phyloP scores from a whole-genome alignment of 2,888 invertebrate species.

The Volucella bombylans region DNA sequence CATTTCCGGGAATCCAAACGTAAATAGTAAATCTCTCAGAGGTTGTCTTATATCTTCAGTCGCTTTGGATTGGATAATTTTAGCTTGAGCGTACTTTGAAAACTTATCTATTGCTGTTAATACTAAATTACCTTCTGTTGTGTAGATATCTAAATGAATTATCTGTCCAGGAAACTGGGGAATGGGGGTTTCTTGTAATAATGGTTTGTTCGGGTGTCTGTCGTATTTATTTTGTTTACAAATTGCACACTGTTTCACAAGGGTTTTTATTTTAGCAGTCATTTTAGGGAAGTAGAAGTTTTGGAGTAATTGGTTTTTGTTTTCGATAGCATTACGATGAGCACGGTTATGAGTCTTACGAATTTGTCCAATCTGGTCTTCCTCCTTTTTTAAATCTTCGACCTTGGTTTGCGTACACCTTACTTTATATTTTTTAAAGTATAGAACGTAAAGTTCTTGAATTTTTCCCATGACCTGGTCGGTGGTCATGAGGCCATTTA shows the following conservation, averaged over 20 bases:
- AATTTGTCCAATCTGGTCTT: no score
- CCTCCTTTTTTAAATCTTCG: no score
- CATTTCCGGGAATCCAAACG: constrained; percentile 55
- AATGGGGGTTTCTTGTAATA: constrained; percentile 36
- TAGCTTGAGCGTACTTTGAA: constrained; percentile 53
- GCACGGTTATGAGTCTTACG: no score
- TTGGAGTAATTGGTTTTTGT: no score
- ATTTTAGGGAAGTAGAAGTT: no score
- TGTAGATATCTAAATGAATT: constrained; percentile 44
- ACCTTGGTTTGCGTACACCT: no score
- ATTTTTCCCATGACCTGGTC: no score
- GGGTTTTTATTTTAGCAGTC: constrained; percentile 32
- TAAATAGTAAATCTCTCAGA: constrained; percentile 52
- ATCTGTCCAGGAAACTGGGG: constrained; percentile 44
- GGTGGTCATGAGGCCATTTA: no score
- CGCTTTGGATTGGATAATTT: constrained; percentile 31
- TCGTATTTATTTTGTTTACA: constrained; percentile 50
- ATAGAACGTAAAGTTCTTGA: no score
- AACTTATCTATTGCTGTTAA: constrained; percentile 67
- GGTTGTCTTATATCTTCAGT: constrained; percentile 54
- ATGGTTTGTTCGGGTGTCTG: constrained; percentile 35
- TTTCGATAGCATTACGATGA: no score
- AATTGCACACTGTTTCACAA: constrained; percentile 22
- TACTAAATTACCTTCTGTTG: constrained; percentile 42
- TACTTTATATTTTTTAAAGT: no score